A percentile compares a stretch with the other conserved stretches of the same genome.
phyloP scores from a whole-genome alignment of 2,113 vertebrate genomes.

The Paralichthys olivaceus region DNA sequence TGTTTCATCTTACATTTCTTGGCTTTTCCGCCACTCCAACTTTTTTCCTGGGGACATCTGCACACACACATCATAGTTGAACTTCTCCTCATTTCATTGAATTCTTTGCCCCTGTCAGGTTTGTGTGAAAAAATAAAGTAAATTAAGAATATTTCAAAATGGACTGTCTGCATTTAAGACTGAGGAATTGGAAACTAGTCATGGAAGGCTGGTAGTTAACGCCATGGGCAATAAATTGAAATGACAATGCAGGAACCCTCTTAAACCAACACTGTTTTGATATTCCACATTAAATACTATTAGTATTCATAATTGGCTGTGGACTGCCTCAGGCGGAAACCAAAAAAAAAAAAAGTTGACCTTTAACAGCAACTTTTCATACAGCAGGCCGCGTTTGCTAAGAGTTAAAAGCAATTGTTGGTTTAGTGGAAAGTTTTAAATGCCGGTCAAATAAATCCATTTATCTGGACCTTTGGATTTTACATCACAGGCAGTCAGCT shows the following conservation, averaged over 20 bases:
- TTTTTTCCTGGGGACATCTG: background rate
- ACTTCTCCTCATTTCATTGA: background rate
- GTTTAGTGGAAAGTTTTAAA: slow-evolving; percentile 8
- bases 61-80: background rate
- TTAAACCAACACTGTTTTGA: slow-evolving; percentile 10
- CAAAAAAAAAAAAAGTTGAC: background rate
- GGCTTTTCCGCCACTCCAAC: background rate
- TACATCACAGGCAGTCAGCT: slow-evolving; percentile 15
- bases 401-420: slow-evolving; percentile 18
- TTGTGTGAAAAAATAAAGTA: background rate
- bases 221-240: background rate
- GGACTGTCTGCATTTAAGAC: background rate
- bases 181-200: background rate
- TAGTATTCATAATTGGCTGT: slow-evolving; percentile 2
- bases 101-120: background rate
- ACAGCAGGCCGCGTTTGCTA: slow-evolving; percentile 3
- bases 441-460: slow-evolving; percentile 22
- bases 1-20: too few relatives aligned
- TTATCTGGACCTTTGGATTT: slow-evolving; percentile 2
- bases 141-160: too few relatives aligned
- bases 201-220: background rate
- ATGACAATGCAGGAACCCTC: background rate
- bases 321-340: slow-evolving; percentile 8
- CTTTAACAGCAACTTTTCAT: background rate
- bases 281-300: slow-evolving; percentile 20